A percentile compares a stretch with the other conserved stretches of the same genome.
These are phyloP conservation scores for Drosophila bipectinata DNA, from an alignment of 1,140 invertebrate species.

Conservation along the genomic window DNA sequence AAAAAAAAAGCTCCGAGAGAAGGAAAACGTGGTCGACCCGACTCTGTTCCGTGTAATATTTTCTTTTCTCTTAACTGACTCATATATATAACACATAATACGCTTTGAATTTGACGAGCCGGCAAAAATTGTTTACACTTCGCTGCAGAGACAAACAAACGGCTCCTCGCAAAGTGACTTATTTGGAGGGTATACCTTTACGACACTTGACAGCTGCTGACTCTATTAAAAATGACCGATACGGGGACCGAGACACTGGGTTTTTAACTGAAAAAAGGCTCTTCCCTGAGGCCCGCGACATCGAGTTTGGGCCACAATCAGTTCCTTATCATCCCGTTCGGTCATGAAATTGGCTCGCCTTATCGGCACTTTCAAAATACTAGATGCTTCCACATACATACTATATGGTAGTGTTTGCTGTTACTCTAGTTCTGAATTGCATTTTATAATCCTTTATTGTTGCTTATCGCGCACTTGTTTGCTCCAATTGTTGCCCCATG, in stretches of 20 bases:
- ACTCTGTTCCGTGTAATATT: background rate
- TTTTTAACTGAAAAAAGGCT: background rate
- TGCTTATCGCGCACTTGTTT: constrained; percentile 42
- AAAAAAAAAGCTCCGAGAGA: constrained; percentile 1
- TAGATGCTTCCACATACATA: constrained; percentile 2
- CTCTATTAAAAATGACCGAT: constrained; percentile 7
- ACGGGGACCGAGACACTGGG: too few species aligned
- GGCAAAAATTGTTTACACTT: constrained; percentile 32
- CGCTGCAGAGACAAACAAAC: constrained; percentile 23
- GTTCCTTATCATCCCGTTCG: constrained; percentile 9
- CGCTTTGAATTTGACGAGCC: constrained; percentile 16
- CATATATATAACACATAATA: constrained; percentile 6
- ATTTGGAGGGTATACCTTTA: constrained; percentile 25
- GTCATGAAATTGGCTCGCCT: too few species aligned
- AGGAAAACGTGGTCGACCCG: constrained; percentile 4
- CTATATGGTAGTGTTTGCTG: constrained; percentile 10
- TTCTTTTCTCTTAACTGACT: background rate
- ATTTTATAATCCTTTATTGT: constrained; percentile 50
- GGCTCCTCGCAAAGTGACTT: constrained; percentile 4
- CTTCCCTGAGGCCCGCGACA: background rate
- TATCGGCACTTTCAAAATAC: constrained; percentile 26
- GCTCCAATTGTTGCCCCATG: constrained; percentile 18
- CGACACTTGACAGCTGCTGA: constrained; percentile 25
- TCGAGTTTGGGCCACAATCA: background rate
- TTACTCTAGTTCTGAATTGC: constrained; percentile 60